phyloP scores from a whole-genome alignment of 2,888 invertebrate genomes.

The Polydrusus cervinus region DNA sequence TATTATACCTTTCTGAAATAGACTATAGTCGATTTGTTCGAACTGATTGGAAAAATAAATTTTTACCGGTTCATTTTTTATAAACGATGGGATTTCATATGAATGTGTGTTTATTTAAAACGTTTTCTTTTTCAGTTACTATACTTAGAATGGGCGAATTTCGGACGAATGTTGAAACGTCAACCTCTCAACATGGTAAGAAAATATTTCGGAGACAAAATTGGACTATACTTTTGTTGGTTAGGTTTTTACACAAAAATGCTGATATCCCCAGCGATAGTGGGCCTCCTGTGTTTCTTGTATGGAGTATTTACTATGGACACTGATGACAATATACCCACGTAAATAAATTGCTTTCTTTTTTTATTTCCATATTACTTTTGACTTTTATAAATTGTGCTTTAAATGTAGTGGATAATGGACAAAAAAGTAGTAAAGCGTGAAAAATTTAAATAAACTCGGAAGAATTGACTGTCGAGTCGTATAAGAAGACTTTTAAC shows the following conservation, averaged over 20 bases:
- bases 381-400: neutral
- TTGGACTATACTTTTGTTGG: slow-evolving; percentile 94
- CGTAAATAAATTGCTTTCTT: slow-evolving; percentile 68
- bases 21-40: too few relatives aligned
- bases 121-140: slow-evolving; percentile 77
- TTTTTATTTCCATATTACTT: neutral
- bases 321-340: slow-evolving; percentile 88
- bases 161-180: slow-evolving; percentile 91
- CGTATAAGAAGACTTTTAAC: too few relatives aligned
- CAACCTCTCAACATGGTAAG: slow-evolving; percentile 93
- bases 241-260: slow-evolving; percentile 94
- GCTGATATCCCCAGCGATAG: slow-evolving; percentile 89
- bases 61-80: too few relatives aligned
- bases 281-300: slow-evolving; percentile 89
- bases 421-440: neutral
- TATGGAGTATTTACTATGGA: slow-evolving; percentile 90
- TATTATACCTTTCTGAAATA: too few relatives aligned
- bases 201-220: slow-evolving; percentile 94
- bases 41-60: too few relatives aligned
- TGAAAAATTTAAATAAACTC: too few relatives aligned
- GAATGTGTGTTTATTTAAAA: neutral
- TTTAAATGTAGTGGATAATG: slow-evolving; percentile 6
- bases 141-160: slow-evolving; percentile 94
- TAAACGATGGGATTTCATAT: neutral
- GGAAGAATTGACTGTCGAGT: too few relatives aligned